Evolutionary conservation across 1,140 invertebrate genomes (phyloP), one percentile per base, ranked within the genome.

Genomic region (Ruditapes philippinarum): DNA sequence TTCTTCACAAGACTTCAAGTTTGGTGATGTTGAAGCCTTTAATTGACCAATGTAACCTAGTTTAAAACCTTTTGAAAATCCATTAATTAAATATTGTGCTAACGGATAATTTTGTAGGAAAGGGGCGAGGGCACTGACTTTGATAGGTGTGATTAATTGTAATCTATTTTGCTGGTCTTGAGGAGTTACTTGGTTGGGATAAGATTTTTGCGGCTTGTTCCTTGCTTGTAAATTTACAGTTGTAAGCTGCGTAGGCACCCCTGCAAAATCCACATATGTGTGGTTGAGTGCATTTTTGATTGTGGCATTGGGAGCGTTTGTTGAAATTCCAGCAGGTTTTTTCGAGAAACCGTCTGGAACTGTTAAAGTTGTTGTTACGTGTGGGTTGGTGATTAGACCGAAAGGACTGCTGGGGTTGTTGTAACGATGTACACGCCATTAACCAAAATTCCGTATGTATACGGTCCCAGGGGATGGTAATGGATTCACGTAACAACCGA

Each of bases 391-490:
- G 12, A 12, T 4, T 12, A 40, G 74, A n/a, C 11, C 74, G 74
- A 78, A 78, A 51, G 40, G 79, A 33, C 54, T 80, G 78, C 11
- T 9, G 38, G 3, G 4, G n/a, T 25, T 51, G 79, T 5, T 19
- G 14, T 25, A 81, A 57, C n/a, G 51, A 81, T 12, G 45, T 33
- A 38, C 40, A 36, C n/a, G 33, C 33, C 54, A 65, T 68, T 1
- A 49, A 31, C 42, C 51, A 57, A 19, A 80, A 51, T 28, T 51
- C 45, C 4, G 76, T 51, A 57, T 80, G 79, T 33, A 81, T 31
- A 38, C 51, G n/a, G 38, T 81, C 79, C 79, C 79, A 81, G n/a
- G 79, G 79, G n/a, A 81, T 12, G 22, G 28, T 51, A 33, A 57
- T 25, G 12, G 80, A 45, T 49, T 68, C 36, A 9, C 80, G n/a